Percentiles rank a stretch among this genome's conserved stretches.
Evolutionary conservation across 2,113 vertebrate species (phyloP).

Genomic region (Cyanistes caeruleus): DNA sequence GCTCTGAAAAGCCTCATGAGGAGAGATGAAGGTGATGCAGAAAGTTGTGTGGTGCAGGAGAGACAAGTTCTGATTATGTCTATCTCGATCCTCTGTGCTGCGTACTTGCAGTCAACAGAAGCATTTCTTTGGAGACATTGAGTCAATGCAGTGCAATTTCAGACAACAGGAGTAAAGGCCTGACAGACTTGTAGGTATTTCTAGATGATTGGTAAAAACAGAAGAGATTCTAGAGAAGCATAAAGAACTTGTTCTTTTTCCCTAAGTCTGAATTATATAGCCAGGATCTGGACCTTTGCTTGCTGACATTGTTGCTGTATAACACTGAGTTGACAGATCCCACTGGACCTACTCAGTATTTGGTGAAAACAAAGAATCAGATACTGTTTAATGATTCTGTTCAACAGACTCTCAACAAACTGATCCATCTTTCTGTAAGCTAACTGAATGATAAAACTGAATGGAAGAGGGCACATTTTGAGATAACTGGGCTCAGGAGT

Average conservation of each 20-base stretch:
- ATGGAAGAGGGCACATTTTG: slow-evolving; percentile 25
- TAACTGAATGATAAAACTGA: slow-evolving; percentile 36
- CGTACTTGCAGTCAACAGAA: not conserved
- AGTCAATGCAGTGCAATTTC: not conserved
- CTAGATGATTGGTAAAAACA: not conserved
- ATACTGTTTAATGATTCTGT: not conserved
- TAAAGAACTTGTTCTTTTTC: not conserved
- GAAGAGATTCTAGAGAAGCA: not conserved
- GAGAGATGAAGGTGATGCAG: not conserved
- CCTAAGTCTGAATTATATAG: not conserved
- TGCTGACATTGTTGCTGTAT: not conserved
- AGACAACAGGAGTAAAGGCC: not conserved
- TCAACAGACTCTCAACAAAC: not conserved
- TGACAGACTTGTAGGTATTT: not conserved
- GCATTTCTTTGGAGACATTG: not conserved
- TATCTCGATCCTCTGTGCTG: not conserved
- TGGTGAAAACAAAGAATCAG: not conserved
- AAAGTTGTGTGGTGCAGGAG: not conserved
- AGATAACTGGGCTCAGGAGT: slow-evolving; percentile 60
- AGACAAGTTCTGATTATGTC: not conserved
- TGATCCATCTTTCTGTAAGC: not conserved
- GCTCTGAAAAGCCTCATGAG: not conserved
- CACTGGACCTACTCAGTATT: not conserved
- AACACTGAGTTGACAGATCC: not conserved
- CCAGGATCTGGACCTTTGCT: not conserved